These are phyloP conservation scores for Hippolais icterina DNA, from an alignment of 2,113 vertebrate genomes.

Conservation along the genomic window DNA sequence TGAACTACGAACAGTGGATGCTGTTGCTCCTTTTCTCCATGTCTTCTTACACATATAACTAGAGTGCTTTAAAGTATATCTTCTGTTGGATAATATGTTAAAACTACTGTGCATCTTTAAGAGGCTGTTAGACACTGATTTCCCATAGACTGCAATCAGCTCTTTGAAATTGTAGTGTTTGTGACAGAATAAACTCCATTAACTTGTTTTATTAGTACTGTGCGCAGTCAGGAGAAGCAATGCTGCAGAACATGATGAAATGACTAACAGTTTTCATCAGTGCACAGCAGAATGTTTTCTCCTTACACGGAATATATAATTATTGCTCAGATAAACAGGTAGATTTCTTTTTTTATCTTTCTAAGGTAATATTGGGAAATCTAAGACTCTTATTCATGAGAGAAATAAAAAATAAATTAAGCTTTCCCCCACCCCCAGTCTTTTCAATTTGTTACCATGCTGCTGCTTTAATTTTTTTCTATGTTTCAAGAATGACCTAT, in stretches of 20 bases:
- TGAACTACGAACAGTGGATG: neutral
- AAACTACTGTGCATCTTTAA: slow-evolving; percentile 62
- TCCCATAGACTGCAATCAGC: slow-evolving; percentile 71
- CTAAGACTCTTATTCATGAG: slow-evolving; percentile 19
- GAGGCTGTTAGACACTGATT: slow-evolving; percentile 59
- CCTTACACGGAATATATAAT: slow-evolving; percentile 73
- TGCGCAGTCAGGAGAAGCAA: slow-evolving; percentile 73
- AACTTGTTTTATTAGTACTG: slow-evolving; percentile 79
- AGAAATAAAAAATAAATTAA: slow-evolving; percentile 58
- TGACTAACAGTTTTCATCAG: slow-evolving; percentile 72
- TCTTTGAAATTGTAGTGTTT: slow-evolving; percentile 70
- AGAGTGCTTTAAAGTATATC: slow-evolving; percentile 16
- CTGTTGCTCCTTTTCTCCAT: neutral
- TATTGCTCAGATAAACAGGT: slow-evolving; percentile 71
- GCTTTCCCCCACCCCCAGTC: neutral
- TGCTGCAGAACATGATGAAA: slow-evolving; percentile 75
- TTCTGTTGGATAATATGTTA: slow-evolving; percentile 49
- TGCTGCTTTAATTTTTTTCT: slow-evolving; percentile 20
- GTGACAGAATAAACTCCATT: slow-evolving; percentile 82
- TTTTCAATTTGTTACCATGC: slow-evolving; percentile 21
- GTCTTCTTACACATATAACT: neutral
- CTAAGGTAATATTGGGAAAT: slow-evolving; percentile 34
- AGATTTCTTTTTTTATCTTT: slow-evolving; percentile 40
- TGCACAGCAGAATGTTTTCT: slow-evolving; percentile 69
- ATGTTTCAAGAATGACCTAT: neutral